Evolutionary conservation across 2,888 invertebrate species (phyloP).

Genomic region (Nasonia oneida): DNA sequence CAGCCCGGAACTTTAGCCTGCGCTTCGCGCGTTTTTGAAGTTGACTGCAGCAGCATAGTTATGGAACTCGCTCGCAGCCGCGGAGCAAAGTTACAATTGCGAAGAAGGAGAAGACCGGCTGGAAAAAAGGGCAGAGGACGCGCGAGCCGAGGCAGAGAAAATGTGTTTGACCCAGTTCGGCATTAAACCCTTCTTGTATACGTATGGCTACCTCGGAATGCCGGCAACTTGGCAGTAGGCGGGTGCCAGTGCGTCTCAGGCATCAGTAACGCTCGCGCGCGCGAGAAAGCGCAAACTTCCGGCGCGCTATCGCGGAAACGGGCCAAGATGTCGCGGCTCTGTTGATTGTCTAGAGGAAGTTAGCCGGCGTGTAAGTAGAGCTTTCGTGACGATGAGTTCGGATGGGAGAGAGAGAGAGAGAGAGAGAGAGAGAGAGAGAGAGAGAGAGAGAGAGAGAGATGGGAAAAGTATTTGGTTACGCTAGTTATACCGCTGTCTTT

Average conservation of each 20-base stretch:
- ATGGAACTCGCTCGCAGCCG: background rate
- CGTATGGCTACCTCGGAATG: constrained; percentile 24
- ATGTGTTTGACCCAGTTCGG: constrained; percentile 62
- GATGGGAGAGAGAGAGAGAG: background rate
- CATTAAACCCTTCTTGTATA: constrained; percentile 49
- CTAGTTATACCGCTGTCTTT: background rate
- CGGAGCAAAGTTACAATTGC: constrained; percentile 42
- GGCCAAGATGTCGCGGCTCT: constrained; percentile 50
- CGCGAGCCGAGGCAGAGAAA: background rate
- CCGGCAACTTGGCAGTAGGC: background rate
- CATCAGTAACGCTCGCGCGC: too few relatives aligned
- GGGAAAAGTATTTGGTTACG: constrained; percentile 44
- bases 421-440: background rate
- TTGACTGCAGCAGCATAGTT: constrained; percentile 4
- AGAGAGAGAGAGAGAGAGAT: background rate
- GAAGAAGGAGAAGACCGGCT: constrained; percentile 27
- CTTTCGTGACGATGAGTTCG: constrained; percentile 21
- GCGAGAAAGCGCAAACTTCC: constrained; percentile 57
- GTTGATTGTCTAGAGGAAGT: constrained; percentile 58
- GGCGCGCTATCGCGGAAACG: constrained; percentile 33
- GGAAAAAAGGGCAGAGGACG: constrained; percentile 26
- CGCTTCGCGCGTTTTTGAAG: constrained; percentile 41
- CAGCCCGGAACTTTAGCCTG: too few relatives aligned
- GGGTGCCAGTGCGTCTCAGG: background rate
- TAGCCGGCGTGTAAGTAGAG: background rate